phyloP scores from a whole-genome alignment of 2,797 vertebrate genomes.

The Masticophis lateralis region DNA sequence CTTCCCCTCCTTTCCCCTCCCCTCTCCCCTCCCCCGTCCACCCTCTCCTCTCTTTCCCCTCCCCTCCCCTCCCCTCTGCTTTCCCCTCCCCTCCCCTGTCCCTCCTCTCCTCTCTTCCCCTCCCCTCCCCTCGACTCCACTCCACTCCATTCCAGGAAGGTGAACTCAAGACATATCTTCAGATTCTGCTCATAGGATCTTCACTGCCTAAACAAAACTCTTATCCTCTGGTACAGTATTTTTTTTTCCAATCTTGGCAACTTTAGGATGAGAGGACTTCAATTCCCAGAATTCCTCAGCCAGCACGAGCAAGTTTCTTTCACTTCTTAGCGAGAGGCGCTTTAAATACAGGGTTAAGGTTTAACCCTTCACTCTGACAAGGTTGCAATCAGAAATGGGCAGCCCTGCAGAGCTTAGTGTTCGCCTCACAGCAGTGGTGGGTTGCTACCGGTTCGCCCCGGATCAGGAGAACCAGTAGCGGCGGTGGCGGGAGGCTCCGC shows the following conservation, averaged over 20 bases:
- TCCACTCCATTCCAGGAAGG: not conserved
- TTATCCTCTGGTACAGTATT: not conserved
- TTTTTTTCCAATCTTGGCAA: not conserved
- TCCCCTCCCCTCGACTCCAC: no score
- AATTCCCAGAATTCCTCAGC: not conserved
- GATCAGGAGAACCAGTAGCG: no score
- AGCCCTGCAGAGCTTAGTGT: not conserved
- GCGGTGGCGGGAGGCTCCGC: no score
- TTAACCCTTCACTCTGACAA: not conserved
- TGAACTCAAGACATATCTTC: not conserved
- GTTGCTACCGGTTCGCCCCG: no score
- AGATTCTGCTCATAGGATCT: not conserved
- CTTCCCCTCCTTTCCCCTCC: no score
- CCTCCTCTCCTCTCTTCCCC: no score
- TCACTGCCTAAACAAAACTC: not conserved
- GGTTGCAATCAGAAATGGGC: not conserved
- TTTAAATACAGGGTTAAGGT: not conserved
- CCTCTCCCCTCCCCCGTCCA: no score
- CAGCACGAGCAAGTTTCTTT: not conserved
- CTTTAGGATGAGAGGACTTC: not conserved
- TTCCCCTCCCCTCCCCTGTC: no score
- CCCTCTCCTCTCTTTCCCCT: no score
- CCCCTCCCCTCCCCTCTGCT: no score
- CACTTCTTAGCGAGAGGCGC: not conserved
- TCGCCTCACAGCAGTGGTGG: not conserved